Conservation (phyloP, 2,797 vertebrate species). For the Rhincodon typus region DNA sequence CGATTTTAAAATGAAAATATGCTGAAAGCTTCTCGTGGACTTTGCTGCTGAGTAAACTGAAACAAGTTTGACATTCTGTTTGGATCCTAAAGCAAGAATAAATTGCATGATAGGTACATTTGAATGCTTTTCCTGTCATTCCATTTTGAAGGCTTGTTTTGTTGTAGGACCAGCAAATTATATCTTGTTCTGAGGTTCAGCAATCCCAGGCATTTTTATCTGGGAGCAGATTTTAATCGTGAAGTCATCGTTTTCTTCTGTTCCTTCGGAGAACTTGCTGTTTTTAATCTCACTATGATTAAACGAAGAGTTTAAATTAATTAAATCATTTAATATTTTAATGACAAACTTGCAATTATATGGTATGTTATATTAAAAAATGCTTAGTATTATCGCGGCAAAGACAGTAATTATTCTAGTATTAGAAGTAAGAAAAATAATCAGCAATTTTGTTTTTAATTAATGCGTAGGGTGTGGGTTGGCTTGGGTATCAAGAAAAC, state of each 20-base stretch:
- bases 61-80: not conserved
- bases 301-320: not conserved
- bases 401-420: not conserved
- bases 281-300: constrained; percentile 1
- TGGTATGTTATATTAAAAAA: no score
- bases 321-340: not conserved
- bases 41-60: not conserved
- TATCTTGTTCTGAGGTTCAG: not conserved
- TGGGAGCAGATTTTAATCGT: not conserved
- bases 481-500: not conserved
- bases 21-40: not conserved
- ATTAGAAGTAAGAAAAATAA: not conserved
- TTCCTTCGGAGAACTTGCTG: not conserved
- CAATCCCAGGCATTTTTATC: not conserved
- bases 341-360: not conserved
- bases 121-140: not conserved
- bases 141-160: not conserved
- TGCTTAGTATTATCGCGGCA: not conserved
- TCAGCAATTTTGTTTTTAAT: not conserved
- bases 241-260: not conserved
- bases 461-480: no score
- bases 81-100: not conserved
- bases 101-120: not conserved
- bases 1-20: not conserved
- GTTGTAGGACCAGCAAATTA: not conserved